Evolutionary conservation across 2,113 vertebrate genomes (phyloP).

Genomic region (Pteronura brasiliensis): DNA sequence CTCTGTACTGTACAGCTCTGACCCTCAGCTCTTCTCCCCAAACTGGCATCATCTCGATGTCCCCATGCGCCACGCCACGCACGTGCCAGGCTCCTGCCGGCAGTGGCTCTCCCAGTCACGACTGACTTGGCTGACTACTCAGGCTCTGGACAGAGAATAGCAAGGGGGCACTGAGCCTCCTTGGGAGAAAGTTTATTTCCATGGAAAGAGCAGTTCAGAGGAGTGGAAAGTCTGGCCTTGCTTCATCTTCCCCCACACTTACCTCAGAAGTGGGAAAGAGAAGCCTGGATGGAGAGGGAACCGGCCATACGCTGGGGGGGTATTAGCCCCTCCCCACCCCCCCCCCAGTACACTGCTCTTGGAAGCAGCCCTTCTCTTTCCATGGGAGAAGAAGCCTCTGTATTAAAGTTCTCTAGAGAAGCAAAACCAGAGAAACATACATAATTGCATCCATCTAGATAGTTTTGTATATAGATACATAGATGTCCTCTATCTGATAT

Average conservation of each 20-base stretch:
- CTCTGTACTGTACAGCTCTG: background rate
- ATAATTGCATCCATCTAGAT: too few species aligned
- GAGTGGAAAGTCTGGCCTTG: background rate
- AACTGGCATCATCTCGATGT: background rate
- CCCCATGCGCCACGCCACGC: fast-evolving
- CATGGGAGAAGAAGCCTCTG: background rate
- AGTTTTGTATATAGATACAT: background rate
- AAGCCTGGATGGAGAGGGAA: background rate
- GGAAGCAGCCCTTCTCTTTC: background rate
- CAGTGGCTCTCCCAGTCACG: fast-evolving
- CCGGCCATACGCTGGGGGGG: background rate
- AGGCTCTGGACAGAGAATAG: background rate
- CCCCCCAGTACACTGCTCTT: background rate
- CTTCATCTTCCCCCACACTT: background rate
- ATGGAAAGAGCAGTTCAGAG: background rate
- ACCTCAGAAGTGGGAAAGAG: background rate
- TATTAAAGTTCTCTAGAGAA: background rate
- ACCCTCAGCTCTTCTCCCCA: background rate
- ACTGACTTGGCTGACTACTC: fast-evolving
- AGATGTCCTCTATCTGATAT: background rate
- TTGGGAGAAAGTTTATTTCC: slow-evolving; percentile 37
- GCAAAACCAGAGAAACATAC: background rate
- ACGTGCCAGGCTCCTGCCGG: fast-evolving
- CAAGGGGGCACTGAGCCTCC: background rate
- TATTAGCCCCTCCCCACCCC: fast-evolving